Conservation (phyloP, 2,113 vertebrate genomes). For the Todiramphus chloris region DNA sequence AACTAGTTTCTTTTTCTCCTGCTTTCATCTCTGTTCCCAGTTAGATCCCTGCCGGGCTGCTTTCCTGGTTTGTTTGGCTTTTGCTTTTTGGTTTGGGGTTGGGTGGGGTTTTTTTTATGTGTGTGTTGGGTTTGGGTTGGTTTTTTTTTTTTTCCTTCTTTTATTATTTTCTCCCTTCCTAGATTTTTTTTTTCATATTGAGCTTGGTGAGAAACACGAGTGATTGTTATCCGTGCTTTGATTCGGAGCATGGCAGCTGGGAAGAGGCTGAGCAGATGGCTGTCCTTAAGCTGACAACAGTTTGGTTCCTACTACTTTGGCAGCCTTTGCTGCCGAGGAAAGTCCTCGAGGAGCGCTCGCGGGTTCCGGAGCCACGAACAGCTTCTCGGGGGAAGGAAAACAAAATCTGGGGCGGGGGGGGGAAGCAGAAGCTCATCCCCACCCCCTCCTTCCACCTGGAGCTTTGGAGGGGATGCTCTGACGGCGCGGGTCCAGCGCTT, state of each 20-base stretch:
- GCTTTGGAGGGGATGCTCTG: not conserved
- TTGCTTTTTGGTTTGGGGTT: not conserved
- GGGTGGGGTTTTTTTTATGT: not conserved
- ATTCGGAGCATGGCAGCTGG: constrained; percentile 37
- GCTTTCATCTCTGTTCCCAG: constrained; percentile 65
- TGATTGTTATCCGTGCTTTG: constrained; percentile 7
- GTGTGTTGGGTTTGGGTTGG: not conserved
- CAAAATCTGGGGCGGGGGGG: not conserved
- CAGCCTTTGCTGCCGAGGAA: not conserved
- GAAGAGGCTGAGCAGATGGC: constrained; percentile 57
- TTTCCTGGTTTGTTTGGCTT: constrained; percentile 45
- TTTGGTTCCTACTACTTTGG: constrained; percentile 65
- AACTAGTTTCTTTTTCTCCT: constrained; percentile 50
- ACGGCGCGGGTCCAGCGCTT: fast-evolving
- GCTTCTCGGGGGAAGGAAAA: not conserved
- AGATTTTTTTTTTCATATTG: not conserved
- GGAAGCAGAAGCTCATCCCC: not conserved
- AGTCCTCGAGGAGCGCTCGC: not conserved
- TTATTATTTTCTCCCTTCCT: not conserved
- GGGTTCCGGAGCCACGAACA: not conserved
- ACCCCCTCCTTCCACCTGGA: not conserved
- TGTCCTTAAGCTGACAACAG: constrained; percentile 54
- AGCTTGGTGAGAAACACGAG: constrained; percentile 52
- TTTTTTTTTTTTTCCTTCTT: not conserved
- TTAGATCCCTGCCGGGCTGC: constrained; percentile 49